Evolutionary conservation across 30 jellyfish, hydroid and myxozoan species (phyloP), one percentile per base, ranked within the genome.

Genomic region (Cassiopea andromeda): DNA sequence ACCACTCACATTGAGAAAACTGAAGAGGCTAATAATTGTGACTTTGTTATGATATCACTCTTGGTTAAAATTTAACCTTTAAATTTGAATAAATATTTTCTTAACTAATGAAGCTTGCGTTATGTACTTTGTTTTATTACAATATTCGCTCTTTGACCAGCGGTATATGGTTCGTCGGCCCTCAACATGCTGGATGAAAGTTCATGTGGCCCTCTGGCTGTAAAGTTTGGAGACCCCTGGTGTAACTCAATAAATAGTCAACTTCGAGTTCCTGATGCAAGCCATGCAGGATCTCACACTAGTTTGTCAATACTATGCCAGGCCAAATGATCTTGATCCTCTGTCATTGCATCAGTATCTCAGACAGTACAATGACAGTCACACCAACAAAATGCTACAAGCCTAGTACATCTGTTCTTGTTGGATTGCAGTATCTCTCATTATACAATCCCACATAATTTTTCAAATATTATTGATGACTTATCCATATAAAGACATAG

Each of bases 361-460:
- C 0, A 61, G 67, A 7, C 1, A 0, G n/a, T 46, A 6, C 1
- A 75, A 77, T 16, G 85, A 77, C 49, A 0, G 8, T 7, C 15
- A 7, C 87, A 47, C 27, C 18, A 10, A 73, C 87, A 7, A 48
- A 46, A 0, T 50, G 19, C 14, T 77, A 77, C 18, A 17, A 38
- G 4, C 1, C 9, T 9, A 19, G 9, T 1, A 77, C 48, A n/a
- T 15, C 1, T 77, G 54, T 77, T 38, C 46, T 77, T 7, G 87
- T 77, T 47, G 87, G 74, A 4, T 7, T 77, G 0, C 48, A 77
- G 47, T 60, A 14, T 18, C 17, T 38, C 5, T 77, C 87, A 38
- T 1, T 47, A 5, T 47, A 14, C 59, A 77, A 77, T 48, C 87
- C 87, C 57, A 50, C n/a, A 46, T 77, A 77, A 6, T 77, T 49